Percentiles rank a stretch among this genome's conserved stretches.
Evolutionary conservation across 2,797 vertebrate species (phyloP).

Genomic region (Falco biarmicus): DNA sequence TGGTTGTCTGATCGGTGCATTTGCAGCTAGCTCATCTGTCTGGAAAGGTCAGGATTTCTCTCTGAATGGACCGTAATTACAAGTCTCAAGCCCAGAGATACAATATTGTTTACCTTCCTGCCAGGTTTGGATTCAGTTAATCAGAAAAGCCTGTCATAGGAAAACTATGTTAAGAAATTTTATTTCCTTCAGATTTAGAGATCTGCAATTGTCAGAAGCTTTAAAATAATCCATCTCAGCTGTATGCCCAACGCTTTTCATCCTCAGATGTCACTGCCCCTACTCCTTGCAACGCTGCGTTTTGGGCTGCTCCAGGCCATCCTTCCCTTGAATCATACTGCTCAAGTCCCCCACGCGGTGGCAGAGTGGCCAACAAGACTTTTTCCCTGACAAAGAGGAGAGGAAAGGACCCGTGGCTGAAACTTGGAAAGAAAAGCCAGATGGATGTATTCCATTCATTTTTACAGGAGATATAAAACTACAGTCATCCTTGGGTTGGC

Average conservation of each 20-base stretch:
- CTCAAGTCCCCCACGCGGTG: neutral
- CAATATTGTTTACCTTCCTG: neutral
- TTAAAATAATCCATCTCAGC: neutral
- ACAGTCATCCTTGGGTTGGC: neutral
- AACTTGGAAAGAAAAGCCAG: neutral
- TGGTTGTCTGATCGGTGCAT: neutral
- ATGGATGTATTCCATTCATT: neutral
- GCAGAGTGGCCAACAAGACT: neutral
- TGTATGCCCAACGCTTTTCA: neutral
- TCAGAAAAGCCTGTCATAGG: neutral
- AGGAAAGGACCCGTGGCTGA: neutral
- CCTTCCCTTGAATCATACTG: neutral
- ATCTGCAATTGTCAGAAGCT: neutral
- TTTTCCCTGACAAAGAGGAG: accelerated
- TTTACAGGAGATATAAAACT: neutral
- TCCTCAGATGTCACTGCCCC: neutral
- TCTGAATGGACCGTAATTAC: neutral
- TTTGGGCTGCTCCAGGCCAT: neutral
- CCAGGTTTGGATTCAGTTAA: neutral
- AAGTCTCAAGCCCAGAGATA: neutral
- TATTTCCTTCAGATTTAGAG: neutral
- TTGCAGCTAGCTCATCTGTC: neutral
- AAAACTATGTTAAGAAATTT: neutral
- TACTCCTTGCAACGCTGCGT: accelerated
- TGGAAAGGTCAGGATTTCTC: neutral